These are phyloP conservation scores for Micoletzkya japonica DNA, from an alignment of 2,888 invertebrate genomes.

Conservation along the genomic window DNA sequence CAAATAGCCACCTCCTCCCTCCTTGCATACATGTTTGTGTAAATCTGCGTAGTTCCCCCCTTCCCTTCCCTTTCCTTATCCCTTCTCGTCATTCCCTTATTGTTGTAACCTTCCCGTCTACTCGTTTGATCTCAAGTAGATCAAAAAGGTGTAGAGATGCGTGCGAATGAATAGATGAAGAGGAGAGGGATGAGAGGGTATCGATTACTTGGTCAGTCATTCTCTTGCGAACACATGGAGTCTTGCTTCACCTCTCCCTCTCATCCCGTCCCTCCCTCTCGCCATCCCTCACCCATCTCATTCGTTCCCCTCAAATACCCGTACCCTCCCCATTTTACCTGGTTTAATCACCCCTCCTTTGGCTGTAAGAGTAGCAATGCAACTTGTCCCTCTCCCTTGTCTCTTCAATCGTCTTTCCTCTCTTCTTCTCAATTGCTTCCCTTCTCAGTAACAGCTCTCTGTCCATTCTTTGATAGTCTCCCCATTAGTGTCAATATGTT, in stretches of 20 bases:
- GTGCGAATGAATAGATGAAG: background rate
- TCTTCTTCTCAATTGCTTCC: background rate
- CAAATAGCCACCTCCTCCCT: background rate
- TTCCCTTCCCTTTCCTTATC: background rate
- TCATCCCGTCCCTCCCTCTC: conserved; percentile 2
- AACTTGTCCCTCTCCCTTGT: background rate
- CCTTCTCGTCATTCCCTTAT: background rate
- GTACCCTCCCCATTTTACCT: background rate
- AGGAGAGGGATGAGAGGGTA: background rate
- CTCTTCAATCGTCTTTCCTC: background rate
- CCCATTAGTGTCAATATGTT: no score
- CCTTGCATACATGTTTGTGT: background rate
- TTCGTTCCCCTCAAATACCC: background rate
- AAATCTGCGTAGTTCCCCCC: background rate
- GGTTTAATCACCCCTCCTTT: background rate
- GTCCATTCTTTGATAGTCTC: background rate
- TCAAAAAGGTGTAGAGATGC: background rate
- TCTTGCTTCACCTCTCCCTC: background rate
- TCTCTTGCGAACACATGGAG: background rate
- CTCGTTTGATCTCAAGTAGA: background rate
- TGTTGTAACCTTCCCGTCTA: background rate
- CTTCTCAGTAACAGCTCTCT: background rate
- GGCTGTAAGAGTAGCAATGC: no score
- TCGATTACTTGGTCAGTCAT: background rate
- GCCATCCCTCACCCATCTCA: background rate